Percentiles rank a stretch among this genome's conserved stretches.
These are phyloP conservation scores for Hycleus phaleratus DNA, from an alignment of 1,140 invertebrate genomes.

Conservation along the genomic window DNA sequence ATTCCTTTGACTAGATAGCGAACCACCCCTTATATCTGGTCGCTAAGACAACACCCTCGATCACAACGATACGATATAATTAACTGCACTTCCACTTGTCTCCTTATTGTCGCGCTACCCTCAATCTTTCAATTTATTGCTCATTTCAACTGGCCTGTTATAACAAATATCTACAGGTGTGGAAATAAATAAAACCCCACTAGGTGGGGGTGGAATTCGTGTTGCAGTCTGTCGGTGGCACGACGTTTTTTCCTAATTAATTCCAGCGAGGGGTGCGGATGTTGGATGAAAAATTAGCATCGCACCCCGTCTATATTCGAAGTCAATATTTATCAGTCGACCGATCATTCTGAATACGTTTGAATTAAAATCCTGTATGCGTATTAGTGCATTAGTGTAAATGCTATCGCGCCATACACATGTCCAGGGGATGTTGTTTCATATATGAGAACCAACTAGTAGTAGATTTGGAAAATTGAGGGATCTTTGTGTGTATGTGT, in stretches of 20 bases:
- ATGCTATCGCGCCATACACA: slow-evolving; percentile 33
- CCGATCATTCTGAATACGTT: slow-evolving; percentile 33
- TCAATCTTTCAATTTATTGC: slow-evolving; percentile 23
- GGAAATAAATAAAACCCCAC: background rate
- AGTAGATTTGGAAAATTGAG: too few relatives aligned
- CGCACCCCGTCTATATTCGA: slow-evolving; percentile 17
- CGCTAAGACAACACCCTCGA: slow-evolving; percentile 24
- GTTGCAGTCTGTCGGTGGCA: too few relatives aligned
- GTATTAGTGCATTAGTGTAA: slow-evolving; percentile 31
- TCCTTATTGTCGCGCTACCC: slow-evolving; percentile 19
- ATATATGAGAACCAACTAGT: too few relatives aligned
- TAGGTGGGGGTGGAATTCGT: too few relatives aligned
- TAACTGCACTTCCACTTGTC: slow-evolving; percentile 19
- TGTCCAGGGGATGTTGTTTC: slow-evolving; percentile 15
- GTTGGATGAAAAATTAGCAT: slow-evolving; percentile 10
- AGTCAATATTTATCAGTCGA: slow-evolving; percentile 37
- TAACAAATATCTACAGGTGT: slow-evolving; percentile 7
- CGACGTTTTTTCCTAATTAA: background rate
- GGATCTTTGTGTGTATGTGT: too few relatives aligned
- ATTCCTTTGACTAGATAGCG: too few relatives aligned
- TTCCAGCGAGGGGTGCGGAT: background rate
- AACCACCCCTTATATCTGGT: slow-evolving; percentile 12
- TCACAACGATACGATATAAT: slow-evolving; percentile 17
- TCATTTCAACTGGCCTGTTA: slow-evolving; percentile 10
- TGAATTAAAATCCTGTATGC: slow-evolving; percentile 33